Conservation (phyloP, 1,140 invertebrate genomes). For the Liolophura sinensis region DNA sequence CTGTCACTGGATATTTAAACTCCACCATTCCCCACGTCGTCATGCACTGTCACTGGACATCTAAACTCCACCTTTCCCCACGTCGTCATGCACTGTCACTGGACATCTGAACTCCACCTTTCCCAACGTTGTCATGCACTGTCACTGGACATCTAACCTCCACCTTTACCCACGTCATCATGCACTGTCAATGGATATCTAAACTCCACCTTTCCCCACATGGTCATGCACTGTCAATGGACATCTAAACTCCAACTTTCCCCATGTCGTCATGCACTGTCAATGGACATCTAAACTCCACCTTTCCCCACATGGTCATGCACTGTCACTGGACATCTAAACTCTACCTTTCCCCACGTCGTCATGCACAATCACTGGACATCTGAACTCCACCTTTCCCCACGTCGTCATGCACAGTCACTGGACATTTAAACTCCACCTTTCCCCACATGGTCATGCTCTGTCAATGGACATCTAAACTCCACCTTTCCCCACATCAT, state of each 20-base stretch:
- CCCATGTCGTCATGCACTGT: constrained; percentile 9
- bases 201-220: too few species aligned
- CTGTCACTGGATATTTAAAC: neutral
- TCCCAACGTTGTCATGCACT: constrained; percentile 6
- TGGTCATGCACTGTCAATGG: neutral
- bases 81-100: constrained; percentile 10
- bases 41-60: constrained; percentile 3
- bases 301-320: neutral
- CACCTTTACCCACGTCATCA: constrained; percentile 3
- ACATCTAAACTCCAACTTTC: too few species aligned
- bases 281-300: neutral
- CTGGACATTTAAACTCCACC: neutral
- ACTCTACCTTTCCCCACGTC: constrained; percentile 1
- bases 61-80: too few species aligned
- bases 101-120: neutral
- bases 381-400: too few species aligned
- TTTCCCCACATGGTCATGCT: neutral
- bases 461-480: neutral
- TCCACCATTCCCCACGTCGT: constrained; percentile 3
- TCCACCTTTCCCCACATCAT: constrained; percentile 2
- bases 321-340: neutral
- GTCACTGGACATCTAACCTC: neutral
- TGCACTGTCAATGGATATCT: neutral
- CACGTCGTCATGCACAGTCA: constrained; percentile 7
- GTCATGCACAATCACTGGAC: constrained; percentile 3